phyloP scores from a whole-genome alignment of 2,888 invertebrate genomes.

The Eulithis testata region DNA sequence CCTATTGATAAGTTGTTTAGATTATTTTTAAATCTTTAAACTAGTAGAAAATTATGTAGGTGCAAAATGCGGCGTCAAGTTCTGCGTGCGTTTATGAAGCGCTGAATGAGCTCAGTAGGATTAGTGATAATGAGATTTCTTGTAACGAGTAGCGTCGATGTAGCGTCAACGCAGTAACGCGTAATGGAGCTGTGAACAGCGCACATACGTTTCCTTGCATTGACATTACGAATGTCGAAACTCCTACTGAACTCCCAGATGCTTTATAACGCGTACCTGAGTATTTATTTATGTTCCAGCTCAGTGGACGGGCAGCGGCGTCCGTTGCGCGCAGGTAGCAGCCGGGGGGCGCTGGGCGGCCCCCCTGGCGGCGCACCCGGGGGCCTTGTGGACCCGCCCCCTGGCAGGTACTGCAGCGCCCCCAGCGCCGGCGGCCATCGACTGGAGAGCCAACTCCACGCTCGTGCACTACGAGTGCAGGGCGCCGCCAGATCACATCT shows the following conservation, averaged over 20 bases:
- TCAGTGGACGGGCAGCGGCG: slow-evolving; percentile 55
- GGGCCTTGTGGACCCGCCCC: slow-evolving; percentile 91
- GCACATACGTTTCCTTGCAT: too few relatives aligned
- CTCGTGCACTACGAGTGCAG: slow-evolving; percentile 68
- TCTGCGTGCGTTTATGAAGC: too few relatives aligned
- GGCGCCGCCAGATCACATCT: slow-evolving; percentile 64
- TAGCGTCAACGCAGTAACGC: too few relatives aligned
- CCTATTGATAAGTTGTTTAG: too few relatives aligned
- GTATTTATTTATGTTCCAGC: slow-evolving; percentile 33
- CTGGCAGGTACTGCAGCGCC: slow-evolving; percentile 70
- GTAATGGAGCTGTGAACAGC: too few relatives aligned
- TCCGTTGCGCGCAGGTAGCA: slow-evolving; percentile 64
- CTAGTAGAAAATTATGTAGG: too few relatives aligned
- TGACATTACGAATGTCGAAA: too few relatives aligned
- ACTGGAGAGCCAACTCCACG: slow-evolving; percentile 59
- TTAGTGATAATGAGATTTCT: too few relatives aligned
- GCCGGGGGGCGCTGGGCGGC: slow-evolving; percentile 88
- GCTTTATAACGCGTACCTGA: neutral
- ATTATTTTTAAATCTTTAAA: too few relatives aligned
- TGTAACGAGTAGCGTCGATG: too few relatives aligned
- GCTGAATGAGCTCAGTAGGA: too few relatives aligned
- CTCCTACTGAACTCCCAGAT: neutral
- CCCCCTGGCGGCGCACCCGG: slow-evolving; percentile 90
- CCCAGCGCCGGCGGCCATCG: slow-evolving; percentile 53
- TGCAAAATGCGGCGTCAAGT: too few relatives aligned